A percentile compares a stretch with the other conserved stretches of the same genome.
Conservation (phyloP, 2,113 vertebrate genomes). For the Chionis minor region DNA sequence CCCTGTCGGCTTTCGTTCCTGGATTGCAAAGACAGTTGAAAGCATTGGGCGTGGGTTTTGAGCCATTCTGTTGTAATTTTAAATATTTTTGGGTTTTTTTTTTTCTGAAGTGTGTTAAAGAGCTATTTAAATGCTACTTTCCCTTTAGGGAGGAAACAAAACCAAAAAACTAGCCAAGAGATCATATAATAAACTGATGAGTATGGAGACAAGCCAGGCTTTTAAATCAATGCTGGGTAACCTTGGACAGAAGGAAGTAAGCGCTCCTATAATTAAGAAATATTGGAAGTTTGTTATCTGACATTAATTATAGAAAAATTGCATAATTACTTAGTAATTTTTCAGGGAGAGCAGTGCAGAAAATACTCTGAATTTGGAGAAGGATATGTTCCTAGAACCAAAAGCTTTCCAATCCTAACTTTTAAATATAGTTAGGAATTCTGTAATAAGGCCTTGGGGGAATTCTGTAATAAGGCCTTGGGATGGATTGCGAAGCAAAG, state of each 20-base stretch:
- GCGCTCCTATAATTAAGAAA: background rate
- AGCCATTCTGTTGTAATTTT: background rate
- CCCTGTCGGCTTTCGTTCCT: accelerated
- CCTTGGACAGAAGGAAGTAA: conserved; percentile 25
- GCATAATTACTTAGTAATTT: background rate
- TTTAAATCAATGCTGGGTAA: background rate
- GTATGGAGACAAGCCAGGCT: background rate
- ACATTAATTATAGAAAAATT: background rate
- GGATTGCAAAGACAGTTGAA: background rate
- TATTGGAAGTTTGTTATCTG: background rate
- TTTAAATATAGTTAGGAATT: background rate
- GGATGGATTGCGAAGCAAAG: background rate
- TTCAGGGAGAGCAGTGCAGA: background rate
- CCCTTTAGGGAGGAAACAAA: background rate
- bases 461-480: background rate
- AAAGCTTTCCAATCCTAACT: background rate
- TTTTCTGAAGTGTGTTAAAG: background rate
- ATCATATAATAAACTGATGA: background rate
- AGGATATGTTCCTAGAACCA: background rate
- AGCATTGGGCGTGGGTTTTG: background rate
- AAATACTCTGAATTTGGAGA: background rate
- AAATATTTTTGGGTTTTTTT: background rate
- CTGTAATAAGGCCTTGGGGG: background rate
- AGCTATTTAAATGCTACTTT: background rate
- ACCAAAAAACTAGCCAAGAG: background rate